Base-by-base conservation (phyloP, 2,797 vertebrate species). In the Craterocephalus amniculus region DNA sequence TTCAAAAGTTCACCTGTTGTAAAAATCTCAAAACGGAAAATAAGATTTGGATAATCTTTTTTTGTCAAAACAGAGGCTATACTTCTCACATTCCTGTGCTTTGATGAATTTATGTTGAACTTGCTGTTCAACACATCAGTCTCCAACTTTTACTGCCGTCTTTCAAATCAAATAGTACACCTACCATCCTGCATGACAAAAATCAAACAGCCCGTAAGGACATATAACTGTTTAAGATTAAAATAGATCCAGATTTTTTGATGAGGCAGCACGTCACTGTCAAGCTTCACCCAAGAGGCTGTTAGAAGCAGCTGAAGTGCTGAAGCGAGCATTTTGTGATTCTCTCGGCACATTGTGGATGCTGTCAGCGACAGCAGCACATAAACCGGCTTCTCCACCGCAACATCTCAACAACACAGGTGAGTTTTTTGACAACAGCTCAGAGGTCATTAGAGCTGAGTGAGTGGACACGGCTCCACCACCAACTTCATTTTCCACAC, bases 211-310 rank as follows among this genome's bases (percentile, higher is more conserved):
- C 13, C 31, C 58, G 22, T 59, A 49, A 65, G 40, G 32, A 40
- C 27, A 27, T 32, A 11, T n/a, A 58, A 20, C 20, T 72, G n/a
- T 26, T 12, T 6, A n/a, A 38, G 31, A 40, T 26, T 38, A 52
- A 51, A n/a, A n/a, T 63, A 4, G 64, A 85, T 81, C 64, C 40
- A 35, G 69, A 76, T 54, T 72, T 79, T 83, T 77, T 89, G 87
- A 84, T 67, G 76, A 85, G 74, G 70, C 85, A 83, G 83, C 78
- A 83, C 76, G 81, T 22, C 58, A 67, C 79, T 69, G 80, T 74
- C 27, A 31, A 76, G 64, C 62, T 56, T 78, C 62, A 74, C 82
- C 83, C 76, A 26, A 43, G 78, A 58, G 55, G 58, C 45, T 66
- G 38, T 22, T 56, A 82, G 61, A 74, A 2, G 3, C 73, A 40